These are phyloP conservation scores for Tetranychus truncatus DNA, from an alignment of 2,888 invertebrate genomes.

Conservation along the genomic window DNA sequence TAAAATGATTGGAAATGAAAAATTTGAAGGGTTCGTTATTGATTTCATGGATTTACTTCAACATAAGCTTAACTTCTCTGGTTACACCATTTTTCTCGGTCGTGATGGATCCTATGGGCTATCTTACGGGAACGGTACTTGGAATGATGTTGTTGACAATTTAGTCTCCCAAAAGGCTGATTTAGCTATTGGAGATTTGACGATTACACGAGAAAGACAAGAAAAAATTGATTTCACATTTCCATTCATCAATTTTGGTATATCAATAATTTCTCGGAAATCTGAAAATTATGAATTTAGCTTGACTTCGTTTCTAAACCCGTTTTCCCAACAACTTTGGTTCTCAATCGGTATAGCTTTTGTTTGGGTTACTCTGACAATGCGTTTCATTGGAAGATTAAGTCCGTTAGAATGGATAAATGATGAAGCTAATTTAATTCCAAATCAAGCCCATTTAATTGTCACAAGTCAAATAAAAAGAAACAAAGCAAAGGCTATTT, in stretches of 20 bases:
- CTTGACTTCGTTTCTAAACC: conserved; percentile 38
- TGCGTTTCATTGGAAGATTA: conserved; percentile 21
- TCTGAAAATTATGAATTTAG: conserved; percentile 36
- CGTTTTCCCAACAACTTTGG: conserved; percentile 34
- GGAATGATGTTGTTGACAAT: conserved; percentile 40
- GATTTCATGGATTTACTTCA: conserved; percentile 54
- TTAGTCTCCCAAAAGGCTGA: conserved; percentile 37
- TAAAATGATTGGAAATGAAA: conserved; percentile 45
- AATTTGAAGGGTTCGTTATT: conserved; percentile 75
- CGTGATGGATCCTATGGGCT: not conserved
- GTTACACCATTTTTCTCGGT: not conserved
- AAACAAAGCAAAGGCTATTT: conserved; percentile 38
- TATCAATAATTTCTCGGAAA: conserved; percentile 33
- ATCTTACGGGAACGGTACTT: conserved; percentile 25
- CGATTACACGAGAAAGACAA: conserved; percentile 39
- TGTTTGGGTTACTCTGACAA: conserved; percentile 30
- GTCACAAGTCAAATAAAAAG: not conserved
- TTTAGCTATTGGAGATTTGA: conserved; percentile 40
- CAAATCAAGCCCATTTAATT: not conserved
- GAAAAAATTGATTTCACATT: conserved; percentile 41
- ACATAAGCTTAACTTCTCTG: not conserved
- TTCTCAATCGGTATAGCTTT: conserved; percentile 36
- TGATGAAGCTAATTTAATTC: not conserved
- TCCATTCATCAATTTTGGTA: conserved; percentile 39
- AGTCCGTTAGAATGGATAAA: conserved; percentile 29